Base-by-base conservation (phyloP, 2,888 invertebrate genomes). In the Agrochola lota region DNA sequence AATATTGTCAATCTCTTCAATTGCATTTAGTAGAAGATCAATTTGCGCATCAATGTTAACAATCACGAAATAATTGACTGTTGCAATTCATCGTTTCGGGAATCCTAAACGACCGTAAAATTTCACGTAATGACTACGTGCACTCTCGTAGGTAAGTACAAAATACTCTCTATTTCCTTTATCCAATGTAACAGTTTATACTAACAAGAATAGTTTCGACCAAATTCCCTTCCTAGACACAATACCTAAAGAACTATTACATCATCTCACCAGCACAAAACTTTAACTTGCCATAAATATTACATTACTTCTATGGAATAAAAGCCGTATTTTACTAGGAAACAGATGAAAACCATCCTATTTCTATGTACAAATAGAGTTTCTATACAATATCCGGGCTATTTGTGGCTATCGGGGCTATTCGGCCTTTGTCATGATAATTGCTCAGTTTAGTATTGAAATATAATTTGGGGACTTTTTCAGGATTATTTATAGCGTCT, bases 381-480 rank as follows among this genome's bases (percentile, higher is more conserved):
- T 71, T 26, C 63, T 62, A 71, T 75, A 78, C 70, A 83, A 83
- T 75, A 74, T 78, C 88, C 88, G 76, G 83, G 12, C 67, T 46
- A 69, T 86, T 71, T 64, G 71, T 15, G 71, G 69, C 59, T 30
- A 55, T 68, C n/a, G 12, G 12, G 66, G 17, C 70, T 57, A 69
- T 71, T 8, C 5, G 11, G n/a, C 8, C 60, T 80, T 88, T 86
- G 71, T 87, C 69, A 80, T 86, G 80, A 40, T 86, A 86, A 88
- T 88, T 46, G 71, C 40, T 64, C 57, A 63, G 11, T 70, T 88
- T 77, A 59, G 52, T 60, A 55, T 55, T 69, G n/a, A 83, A 80
- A 74, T 74, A 60, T 59, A 55, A 59, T 72, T 73, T 35, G 57
- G 68, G 46, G 35, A 52, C 59, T 20, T 69, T 67, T 64, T 30